A percentile compares a stretch with the other conserved stretches of the same genome.
These are phyloP conservation scores for Nothocercus julius DNA, from an alignment of 2,113 vertebrate species.

Conservation along the genomic window DNA sequence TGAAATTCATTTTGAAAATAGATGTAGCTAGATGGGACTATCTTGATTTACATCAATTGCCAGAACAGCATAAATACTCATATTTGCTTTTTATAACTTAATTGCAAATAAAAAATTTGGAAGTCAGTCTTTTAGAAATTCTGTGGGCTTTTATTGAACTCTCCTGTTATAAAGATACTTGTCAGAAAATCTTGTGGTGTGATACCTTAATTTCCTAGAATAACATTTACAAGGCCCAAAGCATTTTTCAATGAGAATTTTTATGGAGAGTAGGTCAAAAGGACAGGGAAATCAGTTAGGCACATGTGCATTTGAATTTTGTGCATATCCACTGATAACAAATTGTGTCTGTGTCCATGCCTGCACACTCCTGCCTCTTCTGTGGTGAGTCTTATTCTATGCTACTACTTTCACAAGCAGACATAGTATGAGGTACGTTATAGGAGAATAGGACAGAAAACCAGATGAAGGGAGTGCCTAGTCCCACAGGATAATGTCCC, in stretches of 20 bases:
- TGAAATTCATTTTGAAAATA: not conserved
- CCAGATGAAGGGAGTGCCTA: not conserved
- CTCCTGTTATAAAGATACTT: not conserved
- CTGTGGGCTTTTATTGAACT: not conserved
- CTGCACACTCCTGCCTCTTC: not conserved
- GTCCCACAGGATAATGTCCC: not conserved
- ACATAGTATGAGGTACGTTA: slow-evolving; percentile 49
- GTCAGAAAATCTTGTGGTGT: not conserved
- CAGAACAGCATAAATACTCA: not conserved
- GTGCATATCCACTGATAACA: not conserved
- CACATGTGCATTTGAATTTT: not conserved
- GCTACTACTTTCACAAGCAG: slow-evolving; percentile 39
- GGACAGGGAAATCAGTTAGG: not conserved
- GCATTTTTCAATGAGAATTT: not conserved
- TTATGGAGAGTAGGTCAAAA: not conserved
- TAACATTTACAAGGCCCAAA: not conserved
- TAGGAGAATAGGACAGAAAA: slow-evolving; percentile 42
- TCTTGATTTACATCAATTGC: not conserved
- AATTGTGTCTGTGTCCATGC: not conserved
- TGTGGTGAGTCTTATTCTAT: not conserved
- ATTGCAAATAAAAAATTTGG: not conserved
- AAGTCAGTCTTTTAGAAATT: not conserved
- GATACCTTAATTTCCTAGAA: not conserved
- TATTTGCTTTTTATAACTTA: not conserved
- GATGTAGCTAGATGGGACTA: not conserved